Evolutionary conservation across 92 coral and sea anemone species (phyloP).

Genomic region (Porites lobata): DNA sequence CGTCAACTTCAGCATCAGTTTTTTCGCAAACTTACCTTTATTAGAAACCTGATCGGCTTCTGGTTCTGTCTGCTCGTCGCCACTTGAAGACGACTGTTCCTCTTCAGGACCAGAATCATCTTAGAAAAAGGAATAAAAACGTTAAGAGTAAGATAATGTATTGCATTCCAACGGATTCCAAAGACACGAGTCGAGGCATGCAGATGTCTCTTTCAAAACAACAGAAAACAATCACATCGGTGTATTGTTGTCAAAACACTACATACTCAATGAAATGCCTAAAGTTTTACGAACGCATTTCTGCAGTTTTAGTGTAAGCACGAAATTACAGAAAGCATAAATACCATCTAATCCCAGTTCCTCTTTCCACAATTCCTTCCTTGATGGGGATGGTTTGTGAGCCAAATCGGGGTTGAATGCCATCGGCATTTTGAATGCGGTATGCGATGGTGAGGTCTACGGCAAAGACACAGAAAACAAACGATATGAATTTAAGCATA

Average conservation of each 20-base stretch:
- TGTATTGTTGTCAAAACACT: neutral
- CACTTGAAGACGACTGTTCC: conserved; percentile 69
- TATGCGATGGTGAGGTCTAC: neutral
- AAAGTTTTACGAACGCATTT: neutral
- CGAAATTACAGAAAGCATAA: neutral
- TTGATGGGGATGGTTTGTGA: conserved; percentile 93
- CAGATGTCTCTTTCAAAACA: neutral
- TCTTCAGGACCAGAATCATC: conserved; percentile 70
- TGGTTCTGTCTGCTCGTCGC: conserved; percentile 87
- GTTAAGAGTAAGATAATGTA: too few relatives aligned
- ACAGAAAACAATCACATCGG: conserved; percentile 4
- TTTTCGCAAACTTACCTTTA: conserved; percentile 58
- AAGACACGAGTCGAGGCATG: neutral
- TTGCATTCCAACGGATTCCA: neutral
- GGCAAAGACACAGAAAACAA: neutral
- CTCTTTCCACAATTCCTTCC: conserved; percentile 89
- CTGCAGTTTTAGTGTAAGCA: neutral
- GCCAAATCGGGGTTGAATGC: conserved; percentile 80
- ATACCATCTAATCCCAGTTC: conserved; percentile 91
- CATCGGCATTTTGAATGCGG: conserved; percentile 91
- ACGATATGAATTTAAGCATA: neutral
- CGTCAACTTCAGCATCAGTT: too few relatives aligned
- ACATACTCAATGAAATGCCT: neutral
- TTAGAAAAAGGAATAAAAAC: neutral
- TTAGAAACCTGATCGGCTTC: conserved; percentile 85